These are phyloP conservation scores for Theristicus caerulescens DNA, from an alignment of 2,113 vertebrate species.

Conservation along the genomic window DNA sequence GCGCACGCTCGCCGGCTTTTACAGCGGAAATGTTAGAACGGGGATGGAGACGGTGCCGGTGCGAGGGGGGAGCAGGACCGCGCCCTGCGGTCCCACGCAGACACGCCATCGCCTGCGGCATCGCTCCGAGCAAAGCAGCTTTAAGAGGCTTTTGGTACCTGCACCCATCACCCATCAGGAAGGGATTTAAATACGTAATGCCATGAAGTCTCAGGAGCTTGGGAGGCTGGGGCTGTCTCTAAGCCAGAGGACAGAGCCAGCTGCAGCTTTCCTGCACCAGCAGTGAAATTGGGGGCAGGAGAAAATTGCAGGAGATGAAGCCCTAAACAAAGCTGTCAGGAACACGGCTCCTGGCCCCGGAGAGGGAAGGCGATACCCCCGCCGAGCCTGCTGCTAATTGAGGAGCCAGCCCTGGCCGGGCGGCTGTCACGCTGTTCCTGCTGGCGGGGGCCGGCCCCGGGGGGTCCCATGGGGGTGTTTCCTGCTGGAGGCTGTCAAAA, in stretches of 20 bases:
- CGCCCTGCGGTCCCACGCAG: rapidly evolving
- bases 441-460: not conserved
- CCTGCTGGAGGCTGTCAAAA: slow-evolving; percentile 46
- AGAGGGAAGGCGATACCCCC: not conserved
- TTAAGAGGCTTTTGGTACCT: not conserved
- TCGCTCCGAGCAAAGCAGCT: rapidly evolving
- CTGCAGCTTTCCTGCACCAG: not conserved
- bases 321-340: not conserved
- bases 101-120: not conserved
- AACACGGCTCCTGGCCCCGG: not conserved
- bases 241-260: not conserved
- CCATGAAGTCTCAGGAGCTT: not conserved
- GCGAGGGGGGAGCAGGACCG: not conserved
- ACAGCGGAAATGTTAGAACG: not conserved
- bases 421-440: not conserved
- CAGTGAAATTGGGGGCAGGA: not conserved
- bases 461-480: slow-evolving; percentile 5
- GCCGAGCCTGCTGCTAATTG: not conserved
- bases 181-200: not conserved
- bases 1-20: rapidly evolving
- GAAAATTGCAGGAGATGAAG: not conserved
- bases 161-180: not conserved
- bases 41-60: rapidly evolving
- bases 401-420: not conserved
- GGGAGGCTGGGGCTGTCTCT: not conserved